These are phyloP conservation scores for Hemibates koningsi DNA, from an alignment of 2,113 vertebrate species.

Conservation along the genomic window DNA sequence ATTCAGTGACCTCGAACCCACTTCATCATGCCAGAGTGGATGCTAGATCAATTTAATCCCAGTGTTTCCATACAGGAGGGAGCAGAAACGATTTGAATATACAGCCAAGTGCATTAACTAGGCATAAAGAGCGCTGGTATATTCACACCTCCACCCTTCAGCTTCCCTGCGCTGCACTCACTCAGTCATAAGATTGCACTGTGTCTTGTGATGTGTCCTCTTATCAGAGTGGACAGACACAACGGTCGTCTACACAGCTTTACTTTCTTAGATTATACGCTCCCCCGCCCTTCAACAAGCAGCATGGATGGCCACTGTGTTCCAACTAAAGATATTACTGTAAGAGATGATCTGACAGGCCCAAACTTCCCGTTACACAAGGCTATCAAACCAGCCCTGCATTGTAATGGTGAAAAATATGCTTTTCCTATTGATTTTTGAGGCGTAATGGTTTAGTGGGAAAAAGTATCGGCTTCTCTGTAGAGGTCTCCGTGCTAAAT, in stretches of 20 bases:
- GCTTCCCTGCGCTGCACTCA: not conserved
- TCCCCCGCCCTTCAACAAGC: not conserved
- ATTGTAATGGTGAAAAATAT: not conserved
- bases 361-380: not conserved
- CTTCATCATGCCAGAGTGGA: not conserved
- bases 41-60: not conserved
- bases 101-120: not conserved
- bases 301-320: not conserved
- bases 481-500: not conserved
- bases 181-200: slow-evolving; percentile 33
- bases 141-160: slow-evolving; percentile 14
- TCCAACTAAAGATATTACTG: not conserved
- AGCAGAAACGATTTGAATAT: not conserved
- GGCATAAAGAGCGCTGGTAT: not conserved
- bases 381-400: not conserved
- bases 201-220: slow-evolving; percentile 48
- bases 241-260: slow-evolving; percentile 3
- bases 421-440: slow-evolving; percentile 6
- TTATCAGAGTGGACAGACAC: slow-evolving; percentile 34
- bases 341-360: not conserved
- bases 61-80: not conserved
- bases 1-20: not conserved
- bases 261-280: not conserved
- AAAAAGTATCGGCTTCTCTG: not conserved
- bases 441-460: not conserved